Evolutionary conservation across 1,140 invertebrate genomes (phyloP).

Genomic region (Ruditapes philippinarum): DNA sequence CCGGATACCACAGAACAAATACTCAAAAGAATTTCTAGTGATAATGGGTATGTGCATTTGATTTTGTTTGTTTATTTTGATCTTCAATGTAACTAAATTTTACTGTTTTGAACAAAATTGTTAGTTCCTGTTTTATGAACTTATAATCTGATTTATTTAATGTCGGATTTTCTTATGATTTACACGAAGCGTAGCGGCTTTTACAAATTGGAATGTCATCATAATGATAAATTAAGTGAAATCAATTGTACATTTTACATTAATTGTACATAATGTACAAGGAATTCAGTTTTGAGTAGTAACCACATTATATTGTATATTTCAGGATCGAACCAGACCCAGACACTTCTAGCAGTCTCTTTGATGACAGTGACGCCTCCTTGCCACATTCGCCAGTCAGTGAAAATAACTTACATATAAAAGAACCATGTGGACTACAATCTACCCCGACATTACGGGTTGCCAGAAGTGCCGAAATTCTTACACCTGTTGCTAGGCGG

Average conservation of each 20-base stretch:
- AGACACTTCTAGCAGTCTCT: slow-evolving; percentile 60
- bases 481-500: slow-evolving; percentile 53
- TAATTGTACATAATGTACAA: too few species aligned
- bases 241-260: too few species aligned
- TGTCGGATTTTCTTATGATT: too few species aligned
- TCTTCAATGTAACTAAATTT: too few species aligned
- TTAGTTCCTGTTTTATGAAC: too few species aligned
- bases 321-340: slow-evolving; percentile 57
- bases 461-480: slow-evolving; percentile 60
- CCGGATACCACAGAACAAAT: slow-evolving; percentile 92
- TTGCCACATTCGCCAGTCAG: slow-evolving; percentile 59
- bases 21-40: slow-evolving; percentile 88
- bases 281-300: too few species aligned
- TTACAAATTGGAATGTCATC: too few species aligned
- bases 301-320: not conserved
- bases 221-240: too few species aligned
- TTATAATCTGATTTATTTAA: too few species aligned
- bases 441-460: slow-evolving; percentile 28
- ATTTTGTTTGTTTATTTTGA: too few species aligned
- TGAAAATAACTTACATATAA: slow-evolving; percentile 42
- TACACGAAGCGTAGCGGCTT: too few species aligned
- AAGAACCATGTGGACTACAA: not conserved
- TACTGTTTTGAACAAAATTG: too few species aligned
- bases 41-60: slow-evolving; percentile 65
- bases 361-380: slow-evolving; percentile 59